Percentiles rank a stretch among this genome's conserved stretches.
Evolutionary conservation across 1,140 invertebrate species (phyloP).

Genomic region (Colletes gigas): DNA sequence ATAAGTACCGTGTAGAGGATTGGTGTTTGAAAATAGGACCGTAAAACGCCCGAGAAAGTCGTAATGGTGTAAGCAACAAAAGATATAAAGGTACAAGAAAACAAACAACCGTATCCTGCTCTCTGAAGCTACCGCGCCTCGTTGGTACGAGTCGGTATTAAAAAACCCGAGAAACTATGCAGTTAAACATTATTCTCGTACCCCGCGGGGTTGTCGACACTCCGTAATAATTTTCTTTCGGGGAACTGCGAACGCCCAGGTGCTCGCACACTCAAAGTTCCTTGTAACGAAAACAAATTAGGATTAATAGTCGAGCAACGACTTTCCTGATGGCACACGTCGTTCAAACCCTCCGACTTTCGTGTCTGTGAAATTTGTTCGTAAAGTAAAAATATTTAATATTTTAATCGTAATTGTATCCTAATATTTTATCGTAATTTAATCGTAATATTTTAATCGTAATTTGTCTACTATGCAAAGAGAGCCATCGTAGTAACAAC

Average conservation of each 20-base stretch:
- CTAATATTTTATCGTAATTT: too few species aligned
- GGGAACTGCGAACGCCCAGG: constrained; percentile 50
- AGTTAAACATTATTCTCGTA: constrained; percentile 18
- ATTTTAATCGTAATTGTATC: too few species aligned
- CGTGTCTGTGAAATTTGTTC: too few species aligned
- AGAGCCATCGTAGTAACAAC: too few species aligned
- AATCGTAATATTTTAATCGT: too few species aligned
- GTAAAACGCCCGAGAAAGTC: not conserved
- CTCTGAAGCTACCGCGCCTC: constrained; percentile 8
- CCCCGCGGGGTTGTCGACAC: constrained; percentile 34
- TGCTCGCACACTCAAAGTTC: constrained; percentile 49
- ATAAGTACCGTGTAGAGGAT: not conserved
- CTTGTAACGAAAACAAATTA: constrained; percentile 60
- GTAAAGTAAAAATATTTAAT: too few species aligned
- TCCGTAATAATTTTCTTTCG: constrained; percentile 22
- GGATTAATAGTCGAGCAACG: constrained; percentile 46
- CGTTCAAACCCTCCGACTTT: too few species aligned
- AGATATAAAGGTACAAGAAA: constrained; percentile 4
- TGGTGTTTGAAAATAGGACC: not conserved
- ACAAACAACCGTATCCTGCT: constrained; percentile 27
- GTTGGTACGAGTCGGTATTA: constrained; percentile 28
- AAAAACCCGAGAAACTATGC: constrained; percentile 10
- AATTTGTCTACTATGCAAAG: too few species aligned
- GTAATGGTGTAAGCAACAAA: not conserved
- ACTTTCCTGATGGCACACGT: not conserved